Percentiles rank a stretch among this genome's conserved stretches.
These are phyloP conservation scores for Harmothoe impar DNA, from an alignment of 2,888 invertebrate species.

Conservation along the genomic window DNA sequence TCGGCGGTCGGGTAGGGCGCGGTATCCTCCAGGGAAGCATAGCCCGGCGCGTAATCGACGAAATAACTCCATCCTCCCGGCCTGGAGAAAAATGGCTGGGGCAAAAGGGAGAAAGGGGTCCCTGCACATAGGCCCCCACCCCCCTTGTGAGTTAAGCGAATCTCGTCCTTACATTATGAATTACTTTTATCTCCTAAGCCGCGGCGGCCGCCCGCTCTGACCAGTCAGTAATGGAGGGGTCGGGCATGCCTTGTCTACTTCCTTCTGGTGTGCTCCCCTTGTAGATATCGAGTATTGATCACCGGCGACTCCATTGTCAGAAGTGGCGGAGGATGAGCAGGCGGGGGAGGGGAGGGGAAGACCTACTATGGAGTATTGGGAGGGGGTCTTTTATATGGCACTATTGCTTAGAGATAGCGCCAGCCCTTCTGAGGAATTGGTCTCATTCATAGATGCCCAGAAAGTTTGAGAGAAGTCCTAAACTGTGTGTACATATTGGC, in stretches of 20 bases:
- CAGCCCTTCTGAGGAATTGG: too few species aligned
- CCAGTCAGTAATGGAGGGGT: not conserved
- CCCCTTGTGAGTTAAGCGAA: not conserved
- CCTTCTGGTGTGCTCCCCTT: not conserved
- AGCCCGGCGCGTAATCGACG: not conserved
- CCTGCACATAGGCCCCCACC: not conserved
- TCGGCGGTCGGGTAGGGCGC: not conserved
- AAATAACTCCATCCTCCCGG: not conserved
- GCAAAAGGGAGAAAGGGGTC: not conserved
- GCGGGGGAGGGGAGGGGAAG: not conserved
- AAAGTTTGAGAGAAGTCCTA: too few species aligned
- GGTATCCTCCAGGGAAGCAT: not conserved
- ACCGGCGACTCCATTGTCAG: conserved; percentile 21
- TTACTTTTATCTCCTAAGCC: not conserved
- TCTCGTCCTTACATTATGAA: not conserved
- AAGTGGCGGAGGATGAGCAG: not conserved
- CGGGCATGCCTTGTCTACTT: not conserved
- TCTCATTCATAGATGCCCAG: too few species aligned
- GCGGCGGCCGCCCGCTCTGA: too few species aligned
- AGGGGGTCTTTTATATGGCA: too few species aligned
- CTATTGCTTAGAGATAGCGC: too few species aligned
- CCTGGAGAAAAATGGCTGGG: not conserved
- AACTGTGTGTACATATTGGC: too few species aligned
- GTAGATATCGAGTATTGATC: conserved; percentile 13
- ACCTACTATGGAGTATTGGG: not conserved